Percentiles rank a stretch among this genome's conserved stretches.
phyloP scores from a whole-genome alignment of 2,113 vertebrate species.

The Heterotis niloticus region DNA sequence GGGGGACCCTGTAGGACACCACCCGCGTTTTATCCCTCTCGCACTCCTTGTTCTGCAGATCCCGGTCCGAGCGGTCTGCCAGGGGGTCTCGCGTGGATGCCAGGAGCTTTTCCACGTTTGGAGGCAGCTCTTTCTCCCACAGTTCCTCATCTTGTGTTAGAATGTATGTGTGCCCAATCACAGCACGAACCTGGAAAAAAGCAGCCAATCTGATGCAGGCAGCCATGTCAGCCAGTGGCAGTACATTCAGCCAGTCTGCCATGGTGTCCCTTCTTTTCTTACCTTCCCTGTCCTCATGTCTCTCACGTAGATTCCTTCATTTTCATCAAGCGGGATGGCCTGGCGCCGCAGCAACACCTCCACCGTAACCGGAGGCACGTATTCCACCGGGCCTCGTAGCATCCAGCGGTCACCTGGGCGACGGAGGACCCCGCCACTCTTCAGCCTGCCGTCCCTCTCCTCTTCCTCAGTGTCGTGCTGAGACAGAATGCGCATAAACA shows the following conservation, averaged over 20 bases:
- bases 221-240: neutral
- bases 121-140: constrained; percentile 81
- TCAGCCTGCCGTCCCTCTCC: constrained; percentile 39
- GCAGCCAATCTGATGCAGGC: neutral
- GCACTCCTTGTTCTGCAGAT: accelerated
- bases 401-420: constrained; percentile 83
- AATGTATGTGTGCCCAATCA: constrained; percentile 84
- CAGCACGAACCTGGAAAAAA: constrained; percentile 74
- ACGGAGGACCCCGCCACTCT: constrained; percentile 39
- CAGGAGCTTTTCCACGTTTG: constrained; percentile 72
- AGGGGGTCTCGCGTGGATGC: constrained; percentile 57
- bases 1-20: constrained; percentile 78
- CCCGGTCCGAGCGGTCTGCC: constrained; percentile 48
- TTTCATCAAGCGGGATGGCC: constrained; percentile 80
- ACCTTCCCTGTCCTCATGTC: constrained; percentile 85
- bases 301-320: constrained; percentile 83
- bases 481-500: constrained; percentile 40
- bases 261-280: neutral
- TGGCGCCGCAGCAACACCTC: constrained; percentile 69
- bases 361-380: constrained; percentile 74
- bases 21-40: constrained; percentile 66
- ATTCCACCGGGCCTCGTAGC: constrained; percentile 81
- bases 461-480: constrained; percentile 39
- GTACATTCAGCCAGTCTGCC: neutral
- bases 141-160: constrained; percentile 81